phyloP scores from a whole-genome alignment of 2,888 invertebrate genomes.

The Amphipyra tragopoginis region DNA sequence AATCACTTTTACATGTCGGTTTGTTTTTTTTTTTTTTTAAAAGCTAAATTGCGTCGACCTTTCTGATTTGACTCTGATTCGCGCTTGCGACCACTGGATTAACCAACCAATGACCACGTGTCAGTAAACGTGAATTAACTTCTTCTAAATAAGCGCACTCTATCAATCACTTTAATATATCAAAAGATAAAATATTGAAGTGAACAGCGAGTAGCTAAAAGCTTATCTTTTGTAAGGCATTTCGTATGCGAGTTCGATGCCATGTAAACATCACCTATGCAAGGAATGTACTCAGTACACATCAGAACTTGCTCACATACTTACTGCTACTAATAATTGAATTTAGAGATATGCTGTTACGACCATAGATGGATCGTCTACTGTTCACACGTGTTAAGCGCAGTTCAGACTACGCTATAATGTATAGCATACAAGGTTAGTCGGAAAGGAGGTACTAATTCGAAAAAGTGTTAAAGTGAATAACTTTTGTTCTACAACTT shows the following conservation, averaged over 20 bases:
- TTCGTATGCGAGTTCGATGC: constrained; percentile 44
- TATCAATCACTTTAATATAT: constrained; percentile 48
- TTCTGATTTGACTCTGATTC: too few species aligned
- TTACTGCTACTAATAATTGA: constrained; percentile 48
- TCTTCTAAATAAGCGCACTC: constrained; percentile 1
- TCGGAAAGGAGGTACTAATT: too few species aligned
- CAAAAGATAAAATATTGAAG: constrained; percentile 43
- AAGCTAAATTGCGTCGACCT: too few species aligned
- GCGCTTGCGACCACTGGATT: constrained; percentile 4
- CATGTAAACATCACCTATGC: constrained; percentile 54
- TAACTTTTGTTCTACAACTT: too few species aligned
- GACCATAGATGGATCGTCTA: constrained; percentile 32
- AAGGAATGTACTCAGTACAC: constrained; percentile 54
- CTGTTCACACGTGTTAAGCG: constrained; percentile 48
- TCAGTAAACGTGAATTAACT: too few species aligned
- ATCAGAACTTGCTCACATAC: constrained; percentile 57
- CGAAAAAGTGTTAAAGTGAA: too few species aligned
- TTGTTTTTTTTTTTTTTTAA: too few species aligned
- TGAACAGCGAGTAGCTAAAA: constrained; percentile 41
- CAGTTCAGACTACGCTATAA: too few species aligned
- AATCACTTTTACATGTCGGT: too few species aligned
- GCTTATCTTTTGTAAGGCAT: constrained; percentile 45
- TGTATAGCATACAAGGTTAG: too few species aligned
- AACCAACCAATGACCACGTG: too few species aligned
- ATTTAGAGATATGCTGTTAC: constrained; percentile 51